Evolutionary conservation across 92 coral and sea anemone genomes (phyloP).

Genomic region (Phenganax subtilis): DNA sequence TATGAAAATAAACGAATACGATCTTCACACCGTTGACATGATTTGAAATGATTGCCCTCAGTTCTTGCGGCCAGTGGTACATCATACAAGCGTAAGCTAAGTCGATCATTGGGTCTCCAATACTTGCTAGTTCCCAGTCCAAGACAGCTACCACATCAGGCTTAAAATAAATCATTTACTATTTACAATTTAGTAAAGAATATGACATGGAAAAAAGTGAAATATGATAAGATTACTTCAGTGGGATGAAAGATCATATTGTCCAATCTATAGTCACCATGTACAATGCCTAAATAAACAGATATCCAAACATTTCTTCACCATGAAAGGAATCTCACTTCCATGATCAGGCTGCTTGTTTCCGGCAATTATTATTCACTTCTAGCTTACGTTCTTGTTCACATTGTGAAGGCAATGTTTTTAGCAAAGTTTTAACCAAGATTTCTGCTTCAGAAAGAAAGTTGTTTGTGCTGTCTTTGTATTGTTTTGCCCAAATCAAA

Average conservation of each 20-base stretch:
- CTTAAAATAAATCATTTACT: constrained; percentile 25
- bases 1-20: not conserved
- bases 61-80: constrained; percentile 65
- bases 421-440: constrained; percentile 53
- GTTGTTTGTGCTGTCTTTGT: constrained; percentile 62
- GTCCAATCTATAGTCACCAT: constrained; percentile 84
- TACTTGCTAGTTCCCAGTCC: constrained; percentile 92
- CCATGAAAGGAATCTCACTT: too few species aligned
- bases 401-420: constrained; percentile 51
- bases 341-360: too few species aligned
- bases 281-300: constrained; percentile 61
- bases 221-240: constrained; percentile 45
- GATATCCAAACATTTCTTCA: too few species aligned
- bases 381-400: constrained; percentile 52
- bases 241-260: constrained; percentile 81
- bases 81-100: constrained; percentile 63
- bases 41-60: constrained; percentile 21
- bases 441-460: constrained; percentile 56
- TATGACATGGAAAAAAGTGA: constrained; percentile 11
- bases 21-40: constrained; percentile 35
- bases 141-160: constrained; percentile 71
- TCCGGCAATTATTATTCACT: not conserved
- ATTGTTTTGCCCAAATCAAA: constrained; percentile 88
- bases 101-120: constrained; percentile 85
- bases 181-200: not conserved